Conservation (phyloP, 2,888 invertebrate genomes). For the Oscheius sp. region DNA sequence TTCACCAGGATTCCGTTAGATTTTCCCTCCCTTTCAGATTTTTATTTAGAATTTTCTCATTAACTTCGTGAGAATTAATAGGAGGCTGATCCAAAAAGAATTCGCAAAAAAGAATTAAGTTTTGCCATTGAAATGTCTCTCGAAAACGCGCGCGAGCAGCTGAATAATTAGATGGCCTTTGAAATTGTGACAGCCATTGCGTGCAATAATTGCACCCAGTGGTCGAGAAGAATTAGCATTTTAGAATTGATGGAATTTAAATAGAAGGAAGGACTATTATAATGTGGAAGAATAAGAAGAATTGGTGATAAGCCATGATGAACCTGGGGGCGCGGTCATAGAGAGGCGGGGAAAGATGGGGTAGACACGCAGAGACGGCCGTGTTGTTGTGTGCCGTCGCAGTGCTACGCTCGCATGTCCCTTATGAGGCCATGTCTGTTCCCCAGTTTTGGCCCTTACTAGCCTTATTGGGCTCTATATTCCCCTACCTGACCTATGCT, state of each 20-base stretch:
- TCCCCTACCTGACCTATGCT: constrained; percentile 17
- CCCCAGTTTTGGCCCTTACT: constrained; percentile 23
- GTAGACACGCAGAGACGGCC: constrained; percentile 25
- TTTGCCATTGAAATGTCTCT: background rate
- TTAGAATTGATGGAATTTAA: background rate
- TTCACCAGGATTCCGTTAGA: too few relatives aligned
- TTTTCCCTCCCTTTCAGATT: background rate
- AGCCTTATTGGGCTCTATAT: constrained; percentile 29
- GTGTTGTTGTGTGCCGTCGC: constrained; percentile 30
- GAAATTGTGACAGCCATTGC: constrained; percentile 9
- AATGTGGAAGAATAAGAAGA: background rate
- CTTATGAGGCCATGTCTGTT: constrained; percentile 29
- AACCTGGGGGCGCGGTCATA: constrained; percentile 24
- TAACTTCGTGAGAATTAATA: too few relatives aligned
- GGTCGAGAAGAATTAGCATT: background rate
- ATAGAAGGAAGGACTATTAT: background rate
- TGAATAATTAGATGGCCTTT: constrained; percentile 16
- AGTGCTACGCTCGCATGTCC: constrained; percentile 31
- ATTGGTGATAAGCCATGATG: constrained; percentile 29
- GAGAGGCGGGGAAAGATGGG: constrained; percentile 14
- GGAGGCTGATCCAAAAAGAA: too few relatives aligned
- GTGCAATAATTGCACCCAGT: constrained; percentile 8
- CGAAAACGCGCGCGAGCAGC: background rate
- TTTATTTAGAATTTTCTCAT: too few relatives aligned
- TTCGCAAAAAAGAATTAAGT: too few relatives aligned